Percentiles rank a stretch among this genome's conserved stretches.
Evolutionary conservation across 1,140 invertebrate genomes (phyloP).

Genomic region (Caenorhabditis brenneri): DNA sequence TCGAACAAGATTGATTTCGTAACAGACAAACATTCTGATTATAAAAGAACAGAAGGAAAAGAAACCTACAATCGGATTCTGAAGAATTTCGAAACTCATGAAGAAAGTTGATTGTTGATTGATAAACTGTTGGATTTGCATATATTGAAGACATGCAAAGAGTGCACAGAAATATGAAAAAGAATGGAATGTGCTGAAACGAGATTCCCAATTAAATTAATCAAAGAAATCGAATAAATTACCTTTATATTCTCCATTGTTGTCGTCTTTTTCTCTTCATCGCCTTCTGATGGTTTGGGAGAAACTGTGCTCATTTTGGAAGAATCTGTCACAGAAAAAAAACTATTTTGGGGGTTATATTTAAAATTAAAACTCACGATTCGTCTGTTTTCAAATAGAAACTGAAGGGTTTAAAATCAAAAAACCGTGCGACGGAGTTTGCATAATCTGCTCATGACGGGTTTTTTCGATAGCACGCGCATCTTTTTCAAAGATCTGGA

Average conservation of each 20-base stretch:
- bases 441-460: slow-evolving; percentile 35
- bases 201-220: background rate
- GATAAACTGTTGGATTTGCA: slow-evolving; percentile 27
- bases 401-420: slow-evolving; percentile 27
- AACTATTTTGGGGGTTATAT: too few relatives aligned
- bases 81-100: slow-evolving; percentile 41
- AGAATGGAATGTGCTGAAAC: slow-evolving; percentile 44
- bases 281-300: background rate
- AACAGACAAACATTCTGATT: background rate
- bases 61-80: slow-evolving; percentile 41
- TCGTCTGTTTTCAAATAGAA: background rate
- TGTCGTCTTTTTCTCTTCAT: background rate
- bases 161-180: slow-evolving; percentile 37
- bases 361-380: slow-evolving; percentile 3
- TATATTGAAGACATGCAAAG: slow-evolving; percentile 36
- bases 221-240: background rate
- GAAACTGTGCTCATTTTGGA: slow-evolving; percentile 7
- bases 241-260: slow-evolving; percentile 25
- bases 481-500: slow-evolving; percentile 35
- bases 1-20: background rate
- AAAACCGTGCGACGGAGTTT: background rate
- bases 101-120: slow-evolving; percentile 46
- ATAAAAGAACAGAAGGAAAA: background rate
- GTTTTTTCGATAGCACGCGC: background rate
- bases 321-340: too few relatives aligned